Evolutionary conservation across 2,113 vertebrate species (phyloP).

Genomic region (Pterocles orientalis): DNA sequence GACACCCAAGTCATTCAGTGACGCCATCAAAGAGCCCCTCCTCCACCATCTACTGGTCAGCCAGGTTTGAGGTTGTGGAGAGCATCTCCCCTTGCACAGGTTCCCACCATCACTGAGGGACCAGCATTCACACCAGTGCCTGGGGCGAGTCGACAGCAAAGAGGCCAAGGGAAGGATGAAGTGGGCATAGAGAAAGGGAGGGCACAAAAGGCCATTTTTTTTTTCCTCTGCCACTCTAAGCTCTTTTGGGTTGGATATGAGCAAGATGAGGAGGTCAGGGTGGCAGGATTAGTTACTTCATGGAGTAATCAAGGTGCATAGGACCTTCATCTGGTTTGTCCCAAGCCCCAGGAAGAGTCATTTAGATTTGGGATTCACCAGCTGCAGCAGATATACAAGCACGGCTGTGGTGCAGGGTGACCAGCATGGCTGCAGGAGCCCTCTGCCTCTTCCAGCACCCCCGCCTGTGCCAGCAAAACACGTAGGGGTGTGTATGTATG

Average conservation of each 20-base stretch:
- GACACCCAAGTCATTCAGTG: background rate
- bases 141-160: background rate
- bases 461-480: no score
- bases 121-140: background rate
- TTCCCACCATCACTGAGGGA: background rate
- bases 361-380: background rate
- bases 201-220: rapidly evolving
- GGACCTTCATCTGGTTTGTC: background rate
- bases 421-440: background rate
- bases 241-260: background rate
- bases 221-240: background rate
- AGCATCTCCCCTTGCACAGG: background rate
- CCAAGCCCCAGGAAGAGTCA: background rate
- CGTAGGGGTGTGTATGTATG: rapidly evolving
- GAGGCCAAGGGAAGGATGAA: background rate
- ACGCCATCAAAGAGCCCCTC: background rate
- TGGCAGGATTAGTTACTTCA: background rate
- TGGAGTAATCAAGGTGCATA: background rate
- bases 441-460: background rate
- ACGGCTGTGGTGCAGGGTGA: rapidly evolving
- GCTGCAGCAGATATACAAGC: background rate
- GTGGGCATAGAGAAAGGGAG: background rate
- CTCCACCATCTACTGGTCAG: background rate
- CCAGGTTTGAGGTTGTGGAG: background rate
- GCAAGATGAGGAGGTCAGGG: background rate